Evolutionary conservation across 2,797 vertebrate genomes (phyloP).

Genomic region (Nannoperca obscura): DNA sequence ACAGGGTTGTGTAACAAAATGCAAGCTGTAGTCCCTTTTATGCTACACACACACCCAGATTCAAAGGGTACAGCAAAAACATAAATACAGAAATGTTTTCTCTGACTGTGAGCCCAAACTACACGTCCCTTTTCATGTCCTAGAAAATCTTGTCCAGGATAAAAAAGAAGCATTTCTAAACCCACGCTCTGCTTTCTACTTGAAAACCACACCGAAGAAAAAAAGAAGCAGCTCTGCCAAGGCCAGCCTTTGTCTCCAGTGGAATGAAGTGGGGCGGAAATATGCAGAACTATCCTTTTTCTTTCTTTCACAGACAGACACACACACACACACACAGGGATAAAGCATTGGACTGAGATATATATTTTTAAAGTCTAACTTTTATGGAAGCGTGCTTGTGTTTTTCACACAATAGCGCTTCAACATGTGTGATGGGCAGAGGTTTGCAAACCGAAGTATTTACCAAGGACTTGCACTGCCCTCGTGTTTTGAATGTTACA

Average conservation of each 20-base stretch:
- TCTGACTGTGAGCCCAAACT: slow-evolving; percentile 15
- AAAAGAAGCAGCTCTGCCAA: slow-evolving; percentile 50
- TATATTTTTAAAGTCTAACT: slow-evolving; percentile 15
- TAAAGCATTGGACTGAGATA: not conserved
- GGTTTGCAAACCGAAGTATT: slow-evolving; percentile 6
- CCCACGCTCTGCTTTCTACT: slow-evolving; percentile 36
- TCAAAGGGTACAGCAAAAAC: slow-evolving; percentile 2
- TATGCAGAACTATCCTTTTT: slow-evolving; percentile 43
- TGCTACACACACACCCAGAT: not conserved
- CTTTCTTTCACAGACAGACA: slow-evolving; percentile 13
- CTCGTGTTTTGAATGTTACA: slow-evolving; percentile 33
- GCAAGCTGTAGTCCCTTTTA: too few species aligned
- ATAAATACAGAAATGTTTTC: slow-evolving; percentile 26
- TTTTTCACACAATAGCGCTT: slow-evolving; percentile 38
- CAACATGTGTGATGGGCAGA: slow-evolving; percentile 13
- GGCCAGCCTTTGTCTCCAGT: slow-evolving; percentile 64
- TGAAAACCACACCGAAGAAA: slow-evolving; percentile 37
- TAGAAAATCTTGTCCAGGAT: slow-evolving; percentile 36
- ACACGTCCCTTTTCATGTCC: slow-evolving; percentile 27
- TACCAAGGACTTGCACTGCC: slow-evolving; percentile 35
- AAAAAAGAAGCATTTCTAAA: slow-evolving; percentile 47
- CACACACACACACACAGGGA: not conserved
- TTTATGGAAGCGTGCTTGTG: slow-evolving; percentile 19
- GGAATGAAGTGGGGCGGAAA: slow-evolving; percentile 38
- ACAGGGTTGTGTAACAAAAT: too few species aligned